These are phyloP conservation scores for Papilio elwesi DNA, from an alignment of 2,888 invertebrate genomes.

Conservation along the genomic window DNA sequence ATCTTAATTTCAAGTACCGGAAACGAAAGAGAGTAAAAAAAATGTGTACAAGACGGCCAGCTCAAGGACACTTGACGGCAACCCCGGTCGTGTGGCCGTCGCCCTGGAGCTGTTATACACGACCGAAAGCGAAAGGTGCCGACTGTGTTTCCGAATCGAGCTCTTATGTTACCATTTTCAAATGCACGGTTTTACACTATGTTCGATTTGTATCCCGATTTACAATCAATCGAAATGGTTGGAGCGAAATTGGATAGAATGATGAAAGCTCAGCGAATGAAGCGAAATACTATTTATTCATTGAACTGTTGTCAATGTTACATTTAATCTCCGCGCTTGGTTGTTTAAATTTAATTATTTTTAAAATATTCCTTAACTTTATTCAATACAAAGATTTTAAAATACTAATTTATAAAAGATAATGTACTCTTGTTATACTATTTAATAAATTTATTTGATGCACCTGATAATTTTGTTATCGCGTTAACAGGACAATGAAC, in stretches of 20 bases:
- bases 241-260: slow-evolving; percentile 62
- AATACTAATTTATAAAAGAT: too few species aligned
- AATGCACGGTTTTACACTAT: slow-evolving; percentile 47
- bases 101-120: slow-evolving; percentile 3
- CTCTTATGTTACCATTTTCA: slow-evolving; percentile 56
- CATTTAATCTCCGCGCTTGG: slow-evolving; percentile 18
- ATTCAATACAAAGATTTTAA: background rate
- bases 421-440: too few species aligned
- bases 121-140: slow-evolving; percentile 12
- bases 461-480: background rate
- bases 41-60: slow-evolving; percentile 18
- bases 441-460: too few species aligned
- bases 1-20: slow-evolving; percentile 3
- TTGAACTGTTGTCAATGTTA: slow-evolving; percentile 53
- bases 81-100: slow-evolving; percentile 21
- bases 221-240: slow-evolving; percentile 60
- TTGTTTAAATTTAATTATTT: background rate
- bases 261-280: slow-evolving; percentile 56
- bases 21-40: slow-evolving; percentile 3
- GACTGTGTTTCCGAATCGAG: slow-evolving; percentile 52
- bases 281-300: slow-evolving; percentile 55
- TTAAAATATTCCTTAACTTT: too few species aligned
- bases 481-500: slow-evolving; percentile 3
- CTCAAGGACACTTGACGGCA: slow-evolving; percentile 33
- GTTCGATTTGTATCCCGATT: slow-evolving; percentile 54